A percentile compares a stretch with the other conserved stretches of the same genome.
phyloP scores from a whole-genome alignment of 2,888 invertebrate species.

The Colletes collaris region DNA sequence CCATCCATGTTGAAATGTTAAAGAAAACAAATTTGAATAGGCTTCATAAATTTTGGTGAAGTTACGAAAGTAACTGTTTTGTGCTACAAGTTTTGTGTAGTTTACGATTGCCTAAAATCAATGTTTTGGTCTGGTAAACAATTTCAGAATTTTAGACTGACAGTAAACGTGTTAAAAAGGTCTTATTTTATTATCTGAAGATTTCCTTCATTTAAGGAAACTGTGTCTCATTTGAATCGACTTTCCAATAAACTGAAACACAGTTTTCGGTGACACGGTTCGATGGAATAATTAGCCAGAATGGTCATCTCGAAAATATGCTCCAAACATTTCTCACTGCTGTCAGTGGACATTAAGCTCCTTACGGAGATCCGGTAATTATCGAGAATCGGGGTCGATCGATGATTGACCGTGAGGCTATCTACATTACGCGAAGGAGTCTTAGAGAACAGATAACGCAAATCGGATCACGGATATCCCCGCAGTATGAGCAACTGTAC shows the following conservation, averaged over 20 bases:
- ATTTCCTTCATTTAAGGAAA: neutral
- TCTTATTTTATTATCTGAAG: too few relatives aligned
- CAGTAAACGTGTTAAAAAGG: too few relatives aligned
- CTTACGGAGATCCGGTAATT: conserved; percentile 26
- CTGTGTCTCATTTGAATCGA: too few relatives aligned
- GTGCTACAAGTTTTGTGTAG: too few relatives aligned
- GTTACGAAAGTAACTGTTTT: too few relatives aligned
- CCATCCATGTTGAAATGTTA: too few relatives aligned
- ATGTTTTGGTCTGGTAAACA: too few relatives aligned
- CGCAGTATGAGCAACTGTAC: conserved; percentile 37
- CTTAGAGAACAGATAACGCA: conserved; percentile 54
- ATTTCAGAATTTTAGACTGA: too few relatives aligned
- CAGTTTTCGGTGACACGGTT: neutral
- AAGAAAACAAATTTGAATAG: too few relatives aligned
- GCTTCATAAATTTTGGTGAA: too few relatives aligned
- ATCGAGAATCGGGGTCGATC: conserved; percentile 40
- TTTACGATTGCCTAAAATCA: too few relatives aligned
- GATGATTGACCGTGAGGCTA: conserved; percentile 27
- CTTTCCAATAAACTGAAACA: neutral
- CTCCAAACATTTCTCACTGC: neutral
- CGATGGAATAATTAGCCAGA: neutral
- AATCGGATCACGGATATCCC: conserved; percentile 64
- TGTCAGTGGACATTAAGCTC: neutral
- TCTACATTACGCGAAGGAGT: conserved; percentile 27
- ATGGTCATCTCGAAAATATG: neutral